Conservation (phyloP, 2,888 invertebrate species). For the Cistogaster globosa region DNA sequence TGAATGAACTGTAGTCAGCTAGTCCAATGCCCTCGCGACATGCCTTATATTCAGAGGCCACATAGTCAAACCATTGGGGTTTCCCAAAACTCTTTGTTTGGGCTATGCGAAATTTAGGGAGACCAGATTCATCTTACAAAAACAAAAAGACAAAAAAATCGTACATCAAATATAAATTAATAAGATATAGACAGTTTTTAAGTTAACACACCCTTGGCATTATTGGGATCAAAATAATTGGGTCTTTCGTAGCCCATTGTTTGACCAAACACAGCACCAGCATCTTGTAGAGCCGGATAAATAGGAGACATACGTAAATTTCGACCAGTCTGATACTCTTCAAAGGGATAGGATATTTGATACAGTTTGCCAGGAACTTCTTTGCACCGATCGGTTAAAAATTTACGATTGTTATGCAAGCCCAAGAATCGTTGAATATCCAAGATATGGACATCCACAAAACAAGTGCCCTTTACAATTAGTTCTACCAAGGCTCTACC, state of each 20-base stretch:
- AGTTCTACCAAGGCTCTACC: conserved; percentile 94
- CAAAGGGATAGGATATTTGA: conserved; percentile 91
- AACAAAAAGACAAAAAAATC: conserved; percentile 73
- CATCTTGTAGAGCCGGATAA: conserved; percentile 94
- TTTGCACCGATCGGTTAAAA: conserved; percentile 93
- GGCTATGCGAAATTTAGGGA: conserved; percentile 86
- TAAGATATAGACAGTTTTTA: not conserved
- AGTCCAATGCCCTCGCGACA: conserved; percentile 96
- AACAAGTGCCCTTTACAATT: conserved; percentile 91
- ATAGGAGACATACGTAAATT: conserved; percentile 97
- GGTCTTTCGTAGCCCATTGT: conserved; percentile 99
- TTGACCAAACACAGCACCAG: conserved; percentile 97
- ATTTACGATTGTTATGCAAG: conserved; percentile 96
- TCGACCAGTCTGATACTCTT: conserved; percentile 92
- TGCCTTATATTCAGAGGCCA: conserved; percentile 94
- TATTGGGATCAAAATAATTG: conserved; percentile 90
- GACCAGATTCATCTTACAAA: conserved; percentile 81
- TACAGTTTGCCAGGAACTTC: conserved; percentile 96
- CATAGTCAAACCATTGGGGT: conserved; percentile 96
- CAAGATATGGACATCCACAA: conserved; percentile 93
- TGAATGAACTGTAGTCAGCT: conserved; percentile 98
- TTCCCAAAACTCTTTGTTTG: conserved; percentile 94
- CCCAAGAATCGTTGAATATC: conserved; percentile 95
- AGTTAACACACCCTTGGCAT: conserved; percentile 81
- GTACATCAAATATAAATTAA: not conserved